Percentiles rank a stretch among this genome's conserved stretches.
phyloP scores from a whole-genome alignment of 2,888 invertebrate species.

The Ceraclea dissimilis region DNA sequence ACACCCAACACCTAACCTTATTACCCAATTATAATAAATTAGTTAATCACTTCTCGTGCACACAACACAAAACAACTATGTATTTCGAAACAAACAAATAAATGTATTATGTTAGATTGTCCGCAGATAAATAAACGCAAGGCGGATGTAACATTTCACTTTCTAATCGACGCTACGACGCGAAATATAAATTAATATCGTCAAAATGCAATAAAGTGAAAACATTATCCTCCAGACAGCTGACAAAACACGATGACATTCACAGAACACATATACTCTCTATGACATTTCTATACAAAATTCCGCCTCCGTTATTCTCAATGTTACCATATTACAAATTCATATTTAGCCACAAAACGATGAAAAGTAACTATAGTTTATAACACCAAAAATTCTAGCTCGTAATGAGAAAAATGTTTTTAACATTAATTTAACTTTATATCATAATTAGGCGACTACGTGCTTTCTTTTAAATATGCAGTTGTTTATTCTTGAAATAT shows the following conservation, averaged over 20 bases:
- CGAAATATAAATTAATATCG: not conserved
- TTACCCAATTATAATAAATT: not conserved
- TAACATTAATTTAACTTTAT: no score
- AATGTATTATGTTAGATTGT: not conserved
- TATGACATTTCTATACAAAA: not conserved
- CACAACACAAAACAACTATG: not conserved
- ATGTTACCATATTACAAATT: not conserved
- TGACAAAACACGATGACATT: not conserved
- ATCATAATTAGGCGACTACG: no score
- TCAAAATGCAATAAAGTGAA: not conserved
- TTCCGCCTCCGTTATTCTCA: not conserved
- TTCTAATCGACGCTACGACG: not conserved
- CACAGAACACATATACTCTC: no score
- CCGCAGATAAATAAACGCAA: not conserved
- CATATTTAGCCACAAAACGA: not conserved
- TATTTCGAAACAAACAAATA: not conserved
- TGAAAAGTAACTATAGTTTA: no score
- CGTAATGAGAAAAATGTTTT: no score
- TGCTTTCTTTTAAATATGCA: no score
- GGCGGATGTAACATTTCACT: not conserved
- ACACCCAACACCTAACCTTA: conserved; percentile 16
- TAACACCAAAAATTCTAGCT: no score
- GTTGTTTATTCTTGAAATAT: no score
- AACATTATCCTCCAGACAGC: not conserved
- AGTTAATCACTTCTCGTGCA: not conserved